A percentile compares a stretch with the other conserved stretches of the same genome.
phyloP scores from a whole-genome alignment of 2,797 vertebrate genomes.

The Thamnophis elegans region DNA sequence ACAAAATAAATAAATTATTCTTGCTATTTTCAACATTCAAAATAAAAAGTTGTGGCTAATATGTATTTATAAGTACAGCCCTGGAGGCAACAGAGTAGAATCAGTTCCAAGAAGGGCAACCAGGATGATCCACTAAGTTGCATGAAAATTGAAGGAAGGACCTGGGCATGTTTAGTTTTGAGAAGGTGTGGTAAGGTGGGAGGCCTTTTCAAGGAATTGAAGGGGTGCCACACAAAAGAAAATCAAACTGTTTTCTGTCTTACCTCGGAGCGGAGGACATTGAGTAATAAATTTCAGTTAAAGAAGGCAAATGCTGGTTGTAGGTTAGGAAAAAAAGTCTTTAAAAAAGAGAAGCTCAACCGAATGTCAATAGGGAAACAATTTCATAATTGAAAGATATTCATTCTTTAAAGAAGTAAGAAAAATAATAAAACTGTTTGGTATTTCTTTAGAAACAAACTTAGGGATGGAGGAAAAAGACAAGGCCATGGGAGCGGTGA shows the following conservation, averaged over 20 bases:
- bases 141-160: not conserved
- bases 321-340: too few relatives aligned
- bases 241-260: not conserved
- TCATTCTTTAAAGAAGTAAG: too few relatives aligned
- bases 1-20: not conserved
- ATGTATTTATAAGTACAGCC: not conserved
- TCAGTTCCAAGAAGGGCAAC: not conserved
- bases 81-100: not conserved
- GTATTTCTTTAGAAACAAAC: not conserved
- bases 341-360: too few relatives aligned
- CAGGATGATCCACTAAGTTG: not conserved
- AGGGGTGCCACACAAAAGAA: not conserved
- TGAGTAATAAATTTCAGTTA: too few relatives aligned
- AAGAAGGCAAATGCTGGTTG: too few relatives aligned
- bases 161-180: too few relatives aligned
- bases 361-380: too few relatives aligned
- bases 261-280: not conserved
- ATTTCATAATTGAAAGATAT: too few relatives aligned
- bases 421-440: not conserved
- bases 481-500: too few relatives aligned
- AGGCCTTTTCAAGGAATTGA: not conserved
- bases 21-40: not conserved
- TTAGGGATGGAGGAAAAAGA: not conserved
- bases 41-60: not conserved
- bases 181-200: too few relatives aligned